Conservation (phyloP, 2,797 vertebrate genomes). For the Macrochelys suwanniensis region DNA sequence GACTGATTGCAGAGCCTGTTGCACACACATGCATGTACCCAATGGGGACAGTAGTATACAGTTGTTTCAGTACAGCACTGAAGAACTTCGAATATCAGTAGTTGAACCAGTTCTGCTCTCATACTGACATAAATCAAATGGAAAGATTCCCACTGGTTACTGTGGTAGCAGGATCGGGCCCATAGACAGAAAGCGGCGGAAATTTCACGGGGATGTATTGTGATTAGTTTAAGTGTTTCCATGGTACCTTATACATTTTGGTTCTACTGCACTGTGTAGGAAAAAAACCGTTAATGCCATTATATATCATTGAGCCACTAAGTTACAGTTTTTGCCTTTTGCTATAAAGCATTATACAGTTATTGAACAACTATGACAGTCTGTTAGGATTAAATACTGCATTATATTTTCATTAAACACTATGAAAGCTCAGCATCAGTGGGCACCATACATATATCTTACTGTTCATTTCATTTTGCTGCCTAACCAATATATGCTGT, state of each 20-base stretch:
- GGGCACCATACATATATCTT: neutral
- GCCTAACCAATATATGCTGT: neutral
- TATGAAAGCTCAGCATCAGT: neutral
- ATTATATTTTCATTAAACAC: neutral
- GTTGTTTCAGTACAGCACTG: neutral
- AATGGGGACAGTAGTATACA: rapidly evolving
- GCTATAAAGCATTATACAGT: neutral
- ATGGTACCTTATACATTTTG: neutral
- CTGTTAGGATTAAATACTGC: neutral
- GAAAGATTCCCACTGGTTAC: neutral
- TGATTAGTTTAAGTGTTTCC: neutral
- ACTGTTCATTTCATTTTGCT: neutral
- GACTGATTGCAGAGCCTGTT: neutral
- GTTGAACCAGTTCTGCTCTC: neutral
- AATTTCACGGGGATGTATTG: neutral
- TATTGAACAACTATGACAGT: neutral
- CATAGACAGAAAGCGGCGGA: neutral
- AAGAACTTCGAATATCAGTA: neutral
- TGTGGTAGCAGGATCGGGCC: neutral
- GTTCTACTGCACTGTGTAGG: neutral
- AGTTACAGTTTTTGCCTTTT: neutral
- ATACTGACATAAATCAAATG: neutral
- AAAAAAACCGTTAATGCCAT: neutral
- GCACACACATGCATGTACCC: neutral
- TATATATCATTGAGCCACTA: neutral